Evolutionary conservation across 2,797 vertebrate species (phyloP).

Genomic region (Rhincodon typus): DNA sequence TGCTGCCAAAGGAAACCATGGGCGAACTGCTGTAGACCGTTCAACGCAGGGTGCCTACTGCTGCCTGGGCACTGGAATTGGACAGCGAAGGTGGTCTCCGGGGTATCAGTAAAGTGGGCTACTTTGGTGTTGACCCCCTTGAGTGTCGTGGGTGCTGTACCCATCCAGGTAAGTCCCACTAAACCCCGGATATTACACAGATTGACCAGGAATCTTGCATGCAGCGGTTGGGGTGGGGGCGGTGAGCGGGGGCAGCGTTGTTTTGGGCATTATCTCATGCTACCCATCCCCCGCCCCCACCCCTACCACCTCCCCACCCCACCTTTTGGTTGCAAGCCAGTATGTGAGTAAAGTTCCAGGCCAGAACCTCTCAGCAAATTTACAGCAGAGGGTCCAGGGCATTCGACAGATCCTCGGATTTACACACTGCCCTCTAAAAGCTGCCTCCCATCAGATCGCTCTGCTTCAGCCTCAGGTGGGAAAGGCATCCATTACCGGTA

Average conservation of each 20-base stretch:
- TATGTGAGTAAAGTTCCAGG: too few relatives aligned
- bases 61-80: neutral
- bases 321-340: too few relatives aligned
- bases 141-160: neutral
- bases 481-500: too few relatives aligned
- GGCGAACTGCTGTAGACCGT: neutral
- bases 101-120: neutral
- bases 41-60: neutral
- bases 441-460: too few relatives aligned
- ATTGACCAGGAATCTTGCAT: neutral
- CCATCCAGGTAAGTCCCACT: neutral
- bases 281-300: too few relatives aligned
- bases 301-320: too few relatives aligned
- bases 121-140: neutral
- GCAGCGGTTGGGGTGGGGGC: neutral
- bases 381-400: too few relatives aligned
- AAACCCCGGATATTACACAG: neutral
- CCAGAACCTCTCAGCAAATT: too few relatives aligned
- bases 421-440: too few relatives aligned
- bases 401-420: too few relatives aligned
- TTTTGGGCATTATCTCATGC: neutral
- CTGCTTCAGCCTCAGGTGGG: too few relatives aligned
- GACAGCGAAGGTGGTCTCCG: neutral
- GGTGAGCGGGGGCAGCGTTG: too few relatives aligned
- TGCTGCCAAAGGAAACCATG: neutral